Percentiles rank a stretch among this genome's conserved stretches.
Conservation (phyloP, 64 coral and sea anemone genomes). For the Pocillopora verrucosa region DNA sequence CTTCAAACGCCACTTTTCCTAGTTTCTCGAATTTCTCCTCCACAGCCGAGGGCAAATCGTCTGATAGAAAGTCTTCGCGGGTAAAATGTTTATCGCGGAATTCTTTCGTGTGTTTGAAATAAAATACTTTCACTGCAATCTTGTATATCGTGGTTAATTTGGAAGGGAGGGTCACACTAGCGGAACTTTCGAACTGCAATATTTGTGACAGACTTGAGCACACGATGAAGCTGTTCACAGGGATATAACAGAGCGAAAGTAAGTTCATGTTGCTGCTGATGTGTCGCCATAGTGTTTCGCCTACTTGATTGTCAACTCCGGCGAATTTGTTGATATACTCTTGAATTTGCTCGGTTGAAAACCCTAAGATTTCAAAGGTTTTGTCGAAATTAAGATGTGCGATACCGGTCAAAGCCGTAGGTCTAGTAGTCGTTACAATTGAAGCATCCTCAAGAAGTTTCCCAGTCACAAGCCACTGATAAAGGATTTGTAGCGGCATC, state of each 20-base stretch:
- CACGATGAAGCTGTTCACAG: too few relatives aligned
- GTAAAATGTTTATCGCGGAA: background rate
- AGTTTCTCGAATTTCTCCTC: constrained; percentile 10
- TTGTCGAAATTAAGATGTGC: constrained; percentile 17
- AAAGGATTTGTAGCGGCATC: constrained; percentile 24
- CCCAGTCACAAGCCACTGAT: background rate
- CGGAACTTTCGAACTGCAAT: too few relatives aligned
- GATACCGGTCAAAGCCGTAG: too few relatives aligned
- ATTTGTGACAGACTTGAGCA: too few relatives aligned
- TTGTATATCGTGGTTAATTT: constrained; percentile 45
- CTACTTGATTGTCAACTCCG: too few relatives aligned
- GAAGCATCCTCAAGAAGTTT: constrained; percentile 30
- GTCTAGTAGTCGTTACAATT: constrained; percentile 50
- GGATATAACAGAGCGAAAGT: too few relatives aligned
- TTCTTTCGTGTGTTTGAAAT: constrained; percentile 5
- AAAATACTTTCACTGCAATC: background rate
- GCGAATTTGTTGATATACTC: constrained; percentile 53
- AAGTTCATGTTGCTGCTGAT: too few relatives aligned
- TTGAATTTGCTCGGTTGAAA: constrained; percentile 43
- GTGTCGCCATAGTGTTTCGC: too few relatives aligned
- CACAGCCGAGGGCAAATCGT: background rate
- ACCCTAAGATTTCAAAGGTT: constrained; percentile 64
- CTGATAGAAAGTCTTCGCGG: background rate
- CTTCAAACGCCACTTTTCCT: too few relatives aligned
- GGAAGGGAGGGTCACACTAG: background rate